These are phyloP conservation scores for Neotoxoptera formosana DNA, from an alignment of 1,140 invertebrate genomes.

Conservation along the genomic window DNA sequence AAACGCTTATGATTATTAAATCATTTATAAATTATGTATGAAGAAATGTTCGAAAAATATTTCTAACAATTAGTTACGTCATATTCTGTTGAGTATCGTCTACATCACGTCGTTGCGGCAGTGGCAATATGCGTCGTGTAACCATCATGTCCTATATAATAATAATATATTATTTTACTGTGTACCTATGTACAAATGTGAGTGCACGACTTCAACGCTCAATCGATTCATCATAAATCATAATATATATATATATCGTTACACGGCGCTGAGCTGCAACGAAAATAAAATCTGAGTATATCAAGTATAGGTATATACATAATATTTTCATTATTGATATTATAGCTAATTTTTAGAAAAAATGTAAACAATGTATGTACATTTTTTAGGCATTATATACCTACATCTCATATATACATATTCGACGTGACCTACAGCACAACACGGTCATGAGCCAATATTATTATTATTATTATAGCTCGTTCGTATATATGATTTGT, in stretches of 20 bases:
- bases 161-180: no score
- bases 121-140: not conserved
- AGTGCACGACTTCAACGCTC: not conserved
- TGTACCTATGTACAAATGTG: not conserved
- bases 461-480: not conserved
- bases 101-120: not conserved
- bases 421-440: not conserved
- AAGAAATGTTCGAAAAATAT: not conserved
- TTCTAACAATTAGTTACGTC: not conserved
- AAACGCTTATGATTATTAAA: not conserved
- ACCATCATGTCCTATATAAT: no score
- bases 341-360: not conserved
- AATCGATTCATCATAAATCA: not conserved
- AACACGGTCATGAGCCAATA: not conserved
- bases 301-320: not conserved
- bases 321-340: not conserved
- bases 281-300: not conserved
- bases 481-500: not conserved
- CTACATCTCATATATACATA: no score
- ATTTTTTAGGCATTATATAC: not conserved
- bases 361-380: not conserved
- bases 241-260: no score
- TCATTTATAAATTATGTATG: not conserved
- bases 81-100: not conserved
- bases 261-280: no score